These are phyloP conservation scores for Rotaria sp. DNA, from an alignment of 2,888 invertebrate genomes.

Conservation along the genomic window DNA sequence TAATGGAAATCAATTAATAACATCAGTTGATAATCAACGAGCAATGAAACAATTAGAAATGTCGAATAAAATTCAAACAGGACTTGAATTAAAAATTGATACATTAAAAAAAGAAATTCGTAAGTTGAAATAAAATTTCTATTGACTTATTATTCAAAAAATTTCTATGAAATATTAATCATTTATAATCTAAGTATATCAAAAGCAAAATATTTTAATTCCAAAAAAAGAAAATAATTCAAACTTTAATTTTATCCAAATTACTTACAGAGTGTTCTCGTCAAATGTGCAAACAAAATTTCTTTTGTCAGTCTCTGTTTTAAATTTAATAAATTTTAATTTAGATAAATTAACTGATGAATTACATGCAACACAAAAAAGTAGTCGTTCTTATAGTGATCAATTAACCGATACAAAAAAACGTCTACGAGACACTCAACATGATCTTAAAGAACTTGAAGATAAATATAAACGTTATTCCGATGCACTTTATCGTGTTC, in stretches of 20 bases:
- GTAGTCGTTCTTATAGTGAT: background rate
- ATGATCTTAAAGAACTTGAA: conserved; percentile 17
- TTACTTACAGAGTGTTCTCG: no score
- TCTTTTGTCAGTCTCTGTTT: no score
- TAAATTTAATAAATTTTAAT: no score
- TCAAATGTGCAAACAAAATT: no score
- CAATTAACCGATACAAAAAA: conserved; percentile 2
- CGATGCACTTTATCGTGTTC: background rate
- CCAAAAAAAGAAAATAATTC: no score
- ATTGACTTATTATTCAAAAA: no score
- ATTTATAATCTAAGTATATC: no score
- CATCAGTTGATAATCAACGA: background rate
- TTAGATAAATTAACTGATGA: conserved; percentile 6
- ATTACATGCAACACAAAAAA: conserved; percentile 2
- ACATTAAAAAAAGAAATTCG: conserved; percentile 19
- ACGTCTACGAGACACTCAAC: conserved; percentile 21
- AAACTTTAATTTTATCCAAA: no score
- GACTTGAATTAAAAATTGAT: conserved; percentile 3
- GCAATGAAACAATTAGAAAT: conserved; percentile 23
- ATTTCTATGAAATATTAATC: background rate
- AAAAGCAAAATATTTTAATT: no score
- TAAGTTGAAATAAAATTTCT: background rate
- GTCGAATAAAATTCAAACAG: conserved; percentile 1
- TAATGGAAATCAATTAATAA: background rate
- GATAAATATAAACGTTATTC: conserved; percentile 24